Base-by-base conservation (phyloP, 2,797 vertebrate genomes). In the Capromys pilorides region DNA sequence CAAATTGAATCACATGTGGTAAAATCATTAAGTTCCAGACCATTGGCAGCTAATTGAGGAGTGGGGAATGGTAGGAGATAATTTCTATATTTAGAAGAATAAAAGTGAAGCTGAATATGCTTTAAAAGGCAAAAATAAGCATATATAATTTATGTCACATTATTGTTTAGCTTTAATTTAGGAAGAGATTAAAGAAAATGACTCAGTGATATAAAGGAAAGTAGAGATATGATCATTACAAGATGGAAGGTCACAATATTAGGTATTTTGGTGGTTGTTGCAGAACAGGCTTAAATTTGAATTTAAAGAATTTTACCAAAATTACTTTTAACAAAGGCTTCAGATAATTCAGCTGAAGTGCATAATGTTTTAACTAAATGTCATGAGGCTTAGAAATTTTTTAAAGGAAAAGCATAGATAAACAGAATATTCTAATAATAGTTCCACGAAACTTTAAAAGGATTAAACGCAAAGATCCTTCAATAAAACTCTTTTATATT, bases 21-120 rank as follows among this genome's bases (percentile, higher is more conserved):
- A 95, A 96, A 95, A 97, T 97, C 86, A 77, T 97, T 97, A 93
- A 93, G 95, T 97, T 98, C 97, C 90, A 97, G 96, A 81, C 67
- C 95, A 98, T 84, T 95, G 96, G 94, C 88, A 98, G 95, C 91
- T 97, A 97, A 98, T 98, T 97, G 96, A 97, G 91, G 77, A 96
- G 62, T 86, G 39, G 88, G 86, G 67, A 90, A 87, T 97, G 39
- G 94, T 82, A 96, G 79, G 94, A 97, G 87, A 94, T 86, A 61
- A 77, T 92, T 96, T 96, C 91, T 97, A 95, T 94, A 96, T 96
- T 95, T 96, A 81, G 91, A 94, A 49, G 39, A 95, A 93, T 16
- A 88, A 93, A 93, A 93, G 41, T 86, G 94, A 97, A 96, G 95
- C 91, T 75, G 89, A 96, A 94, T 54, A 67, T 33, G 73, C 71